Evolutionary conservation across 2,797 vertebrate species (phyloP), one percentile per base, ranked within the genome.

Genomic region (Tauraco hartlaubi): DNA sequence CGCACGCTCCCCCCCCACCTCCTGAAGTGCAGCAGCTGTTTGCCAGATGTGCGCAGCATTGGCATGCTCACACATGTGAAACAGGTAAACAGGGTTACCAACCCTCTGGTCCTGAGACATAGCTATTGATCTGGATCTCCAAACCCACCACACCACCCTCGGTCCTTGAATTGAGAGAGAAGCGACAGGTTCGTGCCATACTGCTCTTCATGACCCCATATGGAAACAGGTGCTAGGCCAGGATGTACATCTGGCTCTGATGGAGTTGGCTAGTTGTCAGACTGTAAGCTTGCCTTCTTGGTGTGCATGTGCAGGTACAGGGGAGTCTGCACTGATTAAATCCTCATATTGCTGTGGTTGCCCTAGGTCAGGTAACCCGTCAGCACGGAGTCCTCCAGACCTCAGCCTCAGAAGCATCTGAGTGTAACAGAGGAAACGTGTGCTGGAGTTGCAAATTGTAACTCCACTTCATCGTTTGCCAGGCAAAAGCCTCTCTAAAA

Each of bases 201-300:
- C 26, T 84, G 35, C 46, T 26, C 15, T 33, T 92, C 43, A 44
- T 79, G 43, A n/a, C 6, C 1, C 56, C 1, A 0, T 35, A 15
- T 0, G 1, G 39, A 33, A 81, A 23, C 5, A 6, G 1, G 5
- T 8, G 9, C 8, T 17, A 51, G 56, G 13, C 31, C 26, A 31
- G 72, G 54, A 26, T 0, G 0, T 41, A 25, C 5, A 1, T 29
- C 29, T 1, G 5, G 22, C 1, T 2, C 14, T 44, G 10, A 6
- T 37, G 37, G 63, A 82, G 48, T 9, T 43, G 44, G 12, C 28
- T 49, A 5, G 9, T 44, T 79, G 25, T 62, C 55, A 69, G 0
- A 46, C 15, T 55, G 39, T 48, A 20, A 66, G 31, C 55, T 91
- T 88, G 31, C 26, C 10, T 66, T 37, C n/a, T 88, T 3, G 0